phyloP scores from a whole-genome alignment of 2,797 vertebrate genomes.

The Pelobates cultripes region DNA sequence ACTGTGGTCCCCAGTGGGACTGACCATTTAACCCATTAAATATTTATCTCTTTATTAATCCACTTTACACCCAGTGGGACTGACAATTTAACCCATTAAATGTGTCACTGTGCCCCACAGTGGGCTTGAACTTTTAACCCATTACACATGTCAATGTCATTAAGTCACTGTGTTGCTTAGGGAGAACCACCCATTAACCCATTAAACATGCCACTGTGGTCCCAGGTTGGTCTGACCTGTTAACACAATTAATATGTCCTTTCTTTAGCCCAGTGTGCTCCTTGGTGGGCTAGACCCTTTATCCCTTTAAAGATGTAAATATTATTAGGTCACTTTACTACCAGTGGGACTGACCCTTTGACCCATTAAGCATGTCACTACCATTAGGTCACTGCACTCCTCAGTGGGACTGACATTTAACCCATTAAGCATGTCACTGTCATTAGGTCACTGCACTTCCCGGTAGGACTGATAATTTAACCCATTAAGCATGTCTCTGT shows the following conservation, averaged over 20 bases:
- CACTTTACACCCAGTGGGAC: background rate
- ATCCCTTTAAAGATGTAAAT: constrained; percentile 19
- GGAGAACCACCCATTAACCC: constrained; percentile 11
- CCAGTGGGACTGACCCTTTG: background rate
- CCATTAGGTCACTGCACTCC: too few relatives aligned
- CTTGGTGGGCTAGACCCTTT: constrained; percentile 14
- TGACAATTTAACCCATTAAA: background rate
- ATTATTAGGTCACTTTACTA: constrained; percentile 17
- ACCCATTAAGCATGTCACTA: background rate
- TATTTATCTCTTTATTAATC: background rate
- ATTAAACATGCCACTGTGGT: constrained; percentile 20
- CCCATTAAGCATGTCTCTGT: too few relatives aligned
- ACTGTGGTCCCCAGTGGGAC: background rate
- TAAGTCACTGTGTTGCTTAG: background rate
- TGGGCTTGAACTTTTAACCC: background rate
- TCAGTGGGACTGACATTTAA: too few relatives aligned
- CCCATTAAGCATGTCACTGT: too few relatives aligned
- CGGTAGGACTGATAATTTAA: too few relatives aligned
- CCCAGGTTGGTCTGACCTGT: background rate
- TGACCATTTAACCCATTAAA: background rate
- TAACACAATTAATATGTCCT: background rate
- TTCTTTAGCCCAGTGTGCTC: background rate
- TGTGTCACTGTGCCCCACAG: background rate
- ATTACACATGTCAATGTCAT: background rate
- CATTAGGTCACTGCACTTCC: too few relatives aligned